Evolutionary conservation across 1,140 invertebrate genomes (phyloP).

Genomic region (Drosophila pachea): DNA sequence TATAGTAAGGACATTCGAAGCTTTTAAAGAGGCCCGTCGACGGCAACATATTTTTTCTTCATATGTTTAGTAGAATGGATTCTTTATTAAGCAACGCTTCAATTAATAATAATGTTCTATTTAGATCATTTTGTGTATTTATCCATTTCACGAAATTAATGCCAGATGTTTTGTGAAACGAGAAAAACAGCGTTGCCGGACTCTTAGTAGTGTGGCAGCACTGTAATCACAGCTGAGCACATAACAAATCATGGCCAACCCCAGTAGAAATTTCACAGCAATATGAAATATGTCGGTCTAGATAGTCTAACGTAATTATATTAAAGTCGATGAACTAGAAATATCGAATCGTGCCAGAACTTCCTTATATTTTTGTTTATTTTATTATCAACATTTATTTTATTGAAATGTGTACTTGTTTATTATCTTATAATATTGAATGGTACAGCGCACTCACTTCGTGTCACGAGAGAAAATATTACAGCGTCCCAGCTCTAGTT

Average conservation of each 20-base stretch:
- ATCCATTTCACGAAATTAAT: conserved; percentile 47
- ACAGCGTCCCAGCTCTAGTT: neutral
- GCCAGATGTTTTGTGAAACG: conserved; percentile 31
- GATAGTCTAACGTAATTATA: neutral
- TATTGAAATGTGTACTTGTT: neutral
- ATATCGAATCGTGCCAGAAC: too few relatives aligned
- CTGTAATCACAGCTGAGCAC: conserved; percentile 33
- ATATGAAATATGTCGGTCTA: neutral
- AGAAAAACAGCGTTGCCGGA: conserved; percentile 32
- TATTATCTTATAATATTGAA: neutral
- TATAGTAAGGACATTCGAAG: conserved; percentile 90
- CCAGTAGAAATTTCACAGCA: conserved; percentile 26
- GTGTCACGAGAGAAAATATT: neutral
- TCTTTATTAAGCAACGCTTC: conserved; percentile 28
- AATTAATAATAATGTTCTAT: conserved; percentile 31
- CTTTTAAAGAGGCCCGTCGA: conserved; percentile 91
- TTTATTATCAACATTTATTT: neutral
- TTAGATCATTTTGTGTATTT: conserved; percentile 42
- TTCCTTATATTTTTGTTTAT: too few relatives aligned
- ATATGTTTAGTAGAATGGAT: conserved; percentile 7
- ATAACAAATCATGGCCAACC: conserved; percentile 26
- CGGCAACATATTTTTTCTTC: conserved; percentile 85
- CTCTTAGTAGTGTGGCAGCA: conserved; percentile 25
- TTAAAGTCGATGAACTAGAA: too few relatives aligned
- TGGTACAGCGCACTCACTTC: neutral